phyloP scores from a whole-genome alignment of 2,888 invertebrate species.

The Cosmia pyralina region DNA sequence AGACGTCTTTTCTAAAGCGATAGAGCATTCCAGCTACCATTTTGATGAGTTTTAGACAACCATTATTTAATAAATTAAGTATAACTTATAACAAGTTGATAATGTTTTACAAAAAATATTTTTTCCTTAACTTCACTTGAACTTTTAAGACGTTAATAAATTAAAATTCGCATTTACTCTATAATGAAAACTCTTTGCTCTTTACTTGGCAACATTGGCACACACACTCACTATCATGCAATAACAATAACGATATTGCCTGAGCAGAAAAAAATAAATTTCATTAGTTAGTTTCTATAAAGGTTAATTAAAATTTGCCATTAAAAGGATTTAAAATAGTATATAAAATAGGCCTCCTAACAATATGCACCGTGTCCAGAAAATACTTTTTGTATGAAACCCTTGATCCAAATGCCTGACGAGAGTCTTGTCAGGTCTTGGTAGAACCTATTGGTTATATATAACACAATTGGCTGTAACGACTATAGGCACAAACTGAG shows the following conservation, averaged over 20 bases:
- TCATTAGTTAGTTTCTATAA: neutral
- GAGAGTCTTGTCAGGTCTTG: neutral
- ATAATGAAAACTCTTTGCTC: slow-evolving; percentile 32
- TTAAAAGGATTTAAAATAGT: neutral
- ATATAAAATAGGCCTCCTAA: no score
- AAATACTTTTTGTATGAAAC: neutral
- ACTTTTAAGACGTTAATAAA: slow-evolving; percentile 20
- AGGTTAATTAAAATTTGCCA: neutral
- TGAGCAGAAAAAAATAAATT: slow-evolving; percentile 50
- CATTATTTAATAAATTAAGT: neutral
- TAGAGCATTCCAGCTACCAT: neutral
- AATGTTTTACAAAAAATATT: slow-evolving; percentile 4
- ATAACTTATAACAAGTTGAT: neutral
- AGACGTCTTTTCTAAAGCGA: slow-evolving; percentile 32
- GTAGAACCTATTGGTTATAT: neutral
- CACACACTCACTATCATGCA: slow-evolving; percentile 55
- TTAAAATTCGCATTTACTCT: slow-evolving; percentile 17
- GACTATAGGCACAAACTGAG: neutral
- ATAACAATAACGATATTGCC: slow-evolving; percentile 52
- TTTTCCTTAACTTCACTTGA: neutral
- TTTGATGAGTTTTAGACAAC: neutral
- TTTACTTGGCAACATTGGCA: slow-evolving; percentile 67
- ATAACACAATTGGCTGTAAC: neutral
- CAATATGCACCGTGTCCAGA: no score
- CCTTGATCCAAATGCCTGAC: neutral